Base-by-base conservation (phyloP, 2,113 vertebrate genomes). In the Plecturocebus donacophilus region DNA sequence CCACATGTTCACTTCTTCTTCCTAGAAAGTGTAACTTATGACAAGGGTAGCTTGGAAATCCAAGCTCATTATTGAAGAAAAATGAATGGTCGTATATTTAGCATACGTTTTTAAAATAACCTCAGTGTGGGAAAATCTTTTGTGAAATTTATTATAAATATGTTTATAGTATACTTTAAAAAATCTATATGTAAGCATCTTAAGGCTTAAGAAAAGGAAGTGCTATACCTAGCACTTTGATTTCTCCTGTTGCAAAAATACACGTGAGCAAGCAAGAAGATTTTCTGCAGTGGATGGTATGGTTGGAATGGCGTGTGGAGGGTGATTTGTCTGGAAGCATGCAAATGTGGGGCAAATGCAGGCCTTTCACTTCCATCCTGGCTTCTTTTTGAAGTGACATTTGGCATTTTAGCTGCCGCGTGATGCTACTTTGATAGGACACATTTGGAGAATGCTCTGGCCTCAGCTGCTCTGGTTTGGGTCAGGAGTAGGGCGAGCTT, bases 1-100 rank as follows among this genome's bases (percentile, higher is more conserved):
- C 96, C 92, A 96, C 82, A 66, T 71, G 75, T 35, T 94, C 76
- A 47, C 68, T 61, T 95, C 76, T 92, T 40, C 49, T 96, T 79
- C 40, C 56, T 81, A 56, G 38, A 76, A 92, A 93, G n/a, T 89
- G 14, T 82, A 84, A 84, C 84, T 79, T 88, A 38, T 11, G 82
- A 73, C 82, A 47, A 85, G 79, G 35, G 85, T 47, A 35, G n/a
- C 77, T 94, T 88, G 42, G 80, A 94, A 94, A 96, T 45, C 86
- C 20, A 38, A 49, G 83, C 83, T 94, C 47, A 13, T 86, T 94
- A 45, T 5, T 88, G 58, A 73, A 86, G 84, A 45, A 88, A 71
- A 94, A 38, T 3, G 35, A 75, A 82, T 9, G 73, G 47, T 81
- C 11, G 1, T 58, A 38, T 20, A 23, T 81, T 68, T 84, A n/a